Evolutionary conservation across 2,888 invertebrate species (phyloP), one percentile per base, ranked within the genome.

Genomic region (Cephus rjabovi): DNA sequence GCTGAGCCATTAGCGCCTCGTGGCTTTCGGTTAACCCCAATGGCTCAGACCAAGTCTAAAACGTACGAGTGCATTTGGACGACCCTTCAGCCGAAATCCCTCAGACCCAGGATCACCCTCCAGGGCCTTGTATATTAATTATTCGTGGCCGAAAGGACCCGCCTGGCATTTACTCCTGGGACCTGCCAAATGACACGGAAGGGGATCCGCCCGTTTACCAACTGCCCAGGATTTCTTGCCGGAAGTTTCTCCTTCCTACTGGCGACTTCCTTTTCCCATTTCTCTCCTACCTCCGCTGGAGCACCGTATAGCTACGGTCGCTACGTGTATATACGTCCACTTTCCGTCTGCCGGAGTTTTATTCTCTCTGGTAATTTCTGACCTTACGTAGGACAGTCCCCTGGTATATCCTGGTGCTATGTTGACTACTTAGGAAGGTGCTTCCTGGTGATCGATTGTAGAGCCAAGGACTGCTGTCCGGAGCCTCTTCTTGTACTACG

Each of bases 71-170:
- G 23, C 74, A 75, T 73, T 78, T 76, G 75, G 78, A 76, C 78
- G 73, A 73, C 75, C 78, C 76, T 75, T 56, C 69, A 15, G 74
- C 75, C 76, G 75, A 81, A 85, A 83, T 81, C 83, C 84, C 82
- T 80, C 77, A 79, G 77, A 83, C 77, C 40, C 79, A 78, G 82
- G 83, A 87, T 89, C 86, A 85, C 87, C 86, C 89, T 86, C 89
- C 79, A 81, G 87, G 86, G 89, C 81, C 87, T 84, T 86, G 86
- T 89, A 89, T 86, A 88, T 89, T 89, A 89, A 89, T 88, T 89
- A 89, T 85, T 83, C 76, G 71, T 12, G 71, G 71, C 71, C 12
- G 33, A 71, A 15, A 56, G 23, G 40, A 56, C 40, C 40, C 40
- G 40, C 40, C 40, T 40, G 23, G 40, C 40, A 23, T 56, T 56